Evolutionary conservation across 1,140 invertebrate genomes (phyloP).

Genomic region (Drosophila watanabei): DNA sequence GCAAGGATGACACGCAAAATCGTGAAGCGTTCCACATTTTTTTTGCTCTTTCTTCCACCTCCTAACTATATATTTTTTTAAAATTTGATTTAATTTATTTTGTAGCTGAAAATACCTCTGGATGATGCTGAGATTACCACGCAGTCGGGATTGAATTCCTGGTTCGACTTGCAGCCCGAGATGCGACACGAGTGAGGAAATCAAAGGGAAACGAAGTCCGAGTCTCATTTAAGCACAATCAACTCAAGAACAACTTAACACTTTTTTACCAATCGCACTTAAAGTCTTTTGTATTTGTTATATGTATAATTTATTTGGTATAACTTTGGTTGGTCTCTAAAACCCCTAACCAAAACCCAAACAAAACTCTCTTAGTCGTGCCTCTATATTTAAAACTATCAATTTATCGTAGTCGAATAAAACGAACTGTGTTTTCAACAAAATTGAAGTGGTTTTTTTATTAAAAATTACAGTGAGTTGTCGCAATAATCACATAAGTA

Average conservation of each 20-base stretch:
- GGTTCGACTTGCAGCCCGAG: conserved; percentile 88
- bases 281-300: conserved; percentile 61
- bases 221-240: conserved; percentile 59
- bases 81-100: conserved; percentile 22
- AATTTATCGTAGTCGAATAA: conserved; percentile 65
- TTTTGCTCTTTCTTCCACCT: conserved; percentile 86
- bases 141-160: conserved; percentile 86
- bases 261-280: conserved; percentile 62
- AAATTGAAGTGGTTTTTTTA: background rate
- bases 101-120: conserved; percentile 75
- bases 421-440: conserved; percentile 70
- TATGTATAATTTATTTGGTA: conserved; percentile 65
- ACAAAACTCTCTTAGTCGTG: conserved; percentile 72
- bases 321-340: conserved; percentile 41
- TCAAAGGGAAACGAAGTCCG: background rate
- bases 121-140: conserved; percentile 83
- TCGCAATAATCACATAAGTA: background rate
- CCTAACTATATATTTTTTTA: background rate
- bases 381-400: conserved; percentile 71
- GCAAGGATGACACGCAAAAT: conserved; percentile 97
- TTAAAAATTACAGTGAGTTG: background rate
- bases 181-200: conserved; percentile 66
- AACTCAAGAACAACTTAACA: conserved; percentile 56
- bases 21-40: conserved; percentile 95
- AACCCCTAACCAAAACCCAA: conserved; percentile 40